Evolutionary conservation across 1,140 invertebrate species (phyloP), one percentile per base, ranked within the genome.

Genomic region (Drosophila lacertosa): DNA sequence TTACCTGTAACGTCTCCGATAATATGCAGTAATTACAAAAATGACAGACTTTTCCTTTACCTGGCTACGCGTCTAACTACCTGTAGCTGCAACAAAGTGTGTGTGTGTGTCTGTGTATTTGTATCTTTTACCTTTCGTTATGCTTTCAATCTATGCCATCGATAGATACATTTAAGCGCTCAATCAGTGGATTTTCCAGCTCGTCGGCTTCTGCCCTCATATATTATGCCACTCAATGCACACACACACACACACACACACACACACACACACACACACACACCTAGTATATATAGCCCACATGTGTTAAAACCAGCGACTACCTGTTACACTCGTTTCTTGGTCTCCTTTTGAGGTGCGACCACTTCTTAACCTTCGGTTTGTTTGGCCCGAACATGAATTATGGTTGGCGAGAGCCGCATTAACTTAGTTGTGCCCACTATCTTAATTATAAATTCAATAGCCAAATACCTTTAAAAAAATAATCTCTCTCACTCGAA

Each of bases 271-370:
- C 3, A 1, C 6, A 33, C 11, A 18, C 9, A 1, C 2, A 37
- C 15, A 11, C 3, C n/a, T n/a, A n/a, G 1, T 55, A 6, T 39
- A 40, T 50, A 32, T 24, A 57, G n/a, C 37, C 9, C 18, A 35
- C 53, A 9, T 15, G 20, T 47, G 53, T 68, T 18, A 18, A 44
- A 39, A 67, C 45, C 29, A 26, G 42, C 40, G 65, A 59, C 77
- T 84, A 84, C 81, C 81, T 84, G 80, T 86, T 83, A 84, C 75
- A 83, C 80, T 66, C 54, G 65, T 42, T 60, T 53, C 44, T 24
- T 33, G 15, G 11, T 26, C 10, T 35, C 32, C 4, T 15, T 42
- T 47, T 53, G 6, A 50, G 45, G 29, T 50, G 22, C 50, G 18
- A 15, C 10, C 58, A 16, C 24, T 29, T 42, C 35, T 55, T 58